phyloP scores from a whole-genome alignment of 2,113 vertebrate species.

The Turdus rufiventris region DNA sequence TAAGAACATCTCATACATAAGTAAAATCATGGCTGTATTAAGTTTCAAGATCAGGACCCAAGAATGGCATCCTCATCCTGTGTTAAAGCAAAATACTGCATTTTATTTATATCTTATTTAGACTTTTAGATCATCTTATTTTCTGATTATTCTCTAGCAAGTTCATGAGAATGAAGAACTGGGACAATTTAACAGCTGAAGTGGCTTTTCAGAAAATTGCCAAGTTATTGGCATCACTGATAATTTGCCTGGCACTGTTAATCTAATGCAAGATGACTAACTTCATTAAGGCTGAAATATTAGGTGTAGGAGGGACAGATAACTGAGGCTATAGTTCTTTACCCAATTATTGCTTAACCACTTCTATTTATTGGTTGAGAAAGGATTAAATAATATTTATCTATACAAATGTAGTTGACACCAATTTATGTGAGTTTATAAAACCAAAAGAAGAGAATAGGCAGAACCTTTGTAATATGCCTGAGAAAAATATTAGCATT shows the following conservation, averaged over 20 bases:
- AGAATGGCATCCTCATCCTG: background rate
- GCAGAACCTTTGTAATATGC: background rate
- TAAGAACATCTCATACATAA: background rate
- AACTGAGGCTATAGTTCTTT: background rate
- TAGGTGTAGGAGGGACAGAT: background rate
- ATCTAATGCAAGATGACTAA: constrained; percentile 15
- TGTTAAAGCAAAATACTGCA: background rate
- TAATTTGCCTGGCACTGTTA: background rate
- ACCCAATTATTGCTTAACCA: background rate
- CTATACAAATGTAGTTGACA: background rate
- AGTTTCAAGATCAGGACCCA: background rate
- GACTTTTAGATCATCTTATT: background rate
- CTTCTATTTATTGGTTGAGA: background rate
- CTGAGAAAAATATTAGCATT: background rate
- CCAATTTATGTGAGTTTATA: background rate
- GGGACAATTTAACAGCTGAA: background rate
- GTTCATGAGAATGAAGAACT: background rate
- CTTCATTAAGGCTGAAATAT: constrained; percentile 10
- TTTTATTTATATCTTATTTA: background rate
- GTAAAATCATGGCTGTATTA: background rate
- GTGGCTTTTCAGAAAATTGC: constrained; percentile 17
- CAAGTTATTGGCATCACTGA: constrained; percentile 4
- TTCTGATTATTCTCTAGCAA: constrained; percentile 1
- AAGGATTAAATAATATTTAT: background rate
- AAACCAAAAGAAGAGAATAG: background rate